These are phyloP conservation scores for Sorex araneus DNA, from an alignment of 2,113 vertebrate genomes.

Conservation along the genomic window DNA sequence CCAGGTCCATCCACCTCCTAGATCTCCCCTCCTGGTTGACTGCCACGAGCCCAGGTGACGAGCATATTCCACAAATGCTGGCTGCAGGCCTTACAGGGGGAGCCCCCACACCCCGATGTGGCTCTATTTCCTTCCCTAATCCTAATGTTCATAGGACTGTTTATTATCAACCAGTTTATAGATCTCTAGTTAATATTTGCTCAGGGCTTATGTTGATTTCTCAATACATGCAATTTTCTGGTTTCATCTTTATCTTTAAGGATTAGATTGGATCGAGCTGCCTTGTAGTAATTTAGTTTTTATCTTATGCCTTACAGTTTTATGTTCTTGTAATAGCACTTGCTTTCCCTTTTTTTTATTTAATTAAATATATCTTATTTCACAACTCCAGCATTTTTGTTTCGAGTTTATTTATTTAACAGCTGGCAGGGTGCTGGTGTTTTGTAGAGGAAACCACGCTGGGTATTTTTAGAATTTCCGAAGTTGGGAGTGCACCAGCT, in stretches of 20 bases:
- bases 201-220: slow-evolving; percentile 91
- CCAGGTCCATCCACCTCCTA: background rate
- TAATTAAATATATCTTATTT: slow-evolving; percentile 93
- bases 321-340: slow-evolving; percentile 91
- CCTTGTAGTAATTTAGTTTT: slow-evolving; percentile 92
- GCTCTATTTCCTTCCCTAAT: slow-evolving; percentile 88
- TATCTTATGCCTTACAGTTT: slow-evolving; percentile 91
- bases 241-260: slow-evolving; percentile 91
- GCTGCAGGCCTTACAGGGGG: slow-evolving; percentile 54
- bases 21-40: background rate
- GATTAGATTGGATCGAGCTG: slow-evolving; percentile 91
- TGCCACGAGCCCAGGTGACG: slow-evolving; percentile 51
- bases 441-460: slow-evolving; percentile 82
- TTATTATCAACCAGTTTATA: slow-evolving; percentile 92
- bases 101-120: slow-evolving; percentile 63
- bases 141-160: slow-evolving; percentile 88
- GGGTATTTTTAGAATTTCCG: slow-evolving; percentile 87
- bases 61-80: slow-evolving; percentile 7
- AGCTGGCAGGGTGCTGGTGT: slow-evolving; percentile 86
- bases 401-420: slow-evolving; percentile 89
- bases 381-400: slow-evolving; percentile 90
- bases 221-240: slow-evolving; percentile 91
- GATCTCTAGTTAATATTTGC: slow-evolving; percentile 91
- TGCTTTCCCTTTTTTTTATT: slow-evolving; percentile 89
- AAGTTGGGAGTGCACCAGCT: slow-evolving; percentile 82